Percentiles rank a stretch among this genome's conserved stretches.
Evolutionary conservation across 2,888 invertebrate species (phyloP).

Genomic region (Zygogramma bicolorata): DNA sequence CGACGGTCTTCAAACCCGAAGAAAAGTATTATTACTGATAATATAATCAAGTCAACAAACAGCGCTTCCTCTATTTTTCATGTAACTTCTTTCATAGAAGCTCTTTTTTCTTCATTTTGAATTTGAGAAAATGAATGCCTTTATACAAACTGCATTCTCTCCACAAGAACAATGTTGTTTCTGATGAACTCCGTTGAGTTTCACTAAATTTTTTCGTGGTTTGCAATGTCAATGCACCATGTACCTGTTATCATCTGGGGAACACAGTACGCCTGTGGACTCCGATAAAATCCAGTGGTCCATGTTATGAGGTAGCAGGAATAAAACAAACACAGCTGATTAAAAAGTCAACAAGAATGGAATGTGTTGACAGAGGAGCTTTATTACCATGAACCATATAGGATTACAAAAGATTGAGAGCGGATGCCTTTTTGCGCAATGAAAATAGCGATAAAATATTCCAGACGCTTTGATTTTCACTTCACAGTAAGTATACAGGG

Average conservation of each 20-base stretch:
- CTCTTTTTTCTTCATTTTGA: too few species aligned
- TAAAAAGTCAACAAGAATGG: constrained; percentile 60
- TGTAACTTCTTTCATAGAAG: too few species aligned
- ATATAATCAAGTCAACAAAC: too few species aligned
- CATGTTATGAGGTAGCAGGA: constrained; percentile 59
- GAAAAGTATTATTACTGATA: too few species aligned
- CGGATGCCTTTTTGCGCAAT: constrained; percentile 17
- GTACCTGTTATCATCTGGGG: not conserved
- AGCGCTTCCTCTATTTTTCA: too few species aligned
- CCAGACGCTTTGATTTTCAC: not conserved
- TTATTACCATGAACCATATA: constrained; percentile 45
- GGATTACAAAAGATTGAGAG: constrained; percentile 35
- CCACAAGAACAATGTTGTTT: too few species aligned
- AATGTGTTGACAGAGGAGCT: constrained; percentile 59
- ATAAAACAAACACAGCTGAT: constrained; percentile 62
- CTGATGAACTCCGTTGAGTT: too few species aligned
- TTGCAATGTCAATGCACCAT: not conserved
- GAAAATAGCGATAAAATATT: not conserved
- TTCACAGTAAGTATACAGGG: not conserved
- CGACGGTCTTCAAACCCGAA: too few species aligned
- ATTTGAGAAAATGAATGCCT: too few species aligned
- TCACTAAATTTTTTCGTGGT: too few species aligned
- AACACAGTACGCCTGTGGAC: constrained; percentile 39
- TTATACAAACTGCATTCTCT: too few species aligned
- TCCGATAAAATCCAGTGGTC: constrained; percentile 48